Base-by-base conservation (phyloP, 2,888 invertebrate species). In the Diadegma fenestrale region DNA sequence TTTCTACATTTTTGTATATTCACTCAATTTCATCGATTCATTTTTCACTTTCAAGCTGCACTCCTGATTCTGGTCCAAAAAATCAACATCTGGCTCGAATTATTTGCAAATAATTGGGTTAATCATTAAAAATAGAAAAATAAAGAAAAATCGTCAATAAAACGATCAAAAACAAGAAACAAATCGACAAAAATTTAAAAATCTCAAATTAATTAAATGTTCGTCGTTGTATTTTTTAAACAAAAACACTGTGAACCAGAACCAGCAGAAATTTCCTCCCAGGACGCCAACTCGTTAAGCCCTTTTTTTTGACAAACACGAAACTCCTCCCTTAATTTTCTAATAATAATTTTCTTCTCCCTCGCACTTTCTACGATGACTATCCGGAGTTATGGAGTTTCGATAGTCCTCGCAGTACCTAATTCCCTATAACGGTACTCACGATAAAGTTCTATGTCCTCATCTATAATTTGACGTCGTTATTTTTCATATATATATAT, bases 281-380 rank as follows among this genome's bases (percentile, higher is more conserved):
- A 51, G 48, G 69, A 30, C 48, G 30, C 48, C 69, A 30, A 48
- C 30, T 3, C 48, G 33, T 37, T 63, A 63, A 63, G 37, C 33
- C 37, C 33, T 37, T 63, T n/a, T 8, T 12, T 2, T 64, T 33
- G 22, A n/a, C 61, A 45, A 77, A 51, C 79, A 80, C 45, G 43
- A 71, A 72, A 84, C 69, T 77, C 86, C 86, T 86, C 26, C 54
- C 78, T 87, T 86, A 82, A 80, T 63, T 76, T 64, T 77, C 73
- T 80, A 82, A 75, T 61, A 73, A 66, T 69, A 69, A 58, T 58
- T 61, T 61, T 79, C 37, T 51, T 43, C n/a, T n/a, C 22, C 1
- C 45, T 37, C 14, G 22, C 61, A 17, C 14, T 22, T 41, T 26
- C 69, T 68, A 78, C 43, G 30, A 10, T 26, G 58, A 26, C 41